Base-by-base conservation (phyloP, 1,140 invertebrate species). In the Trichogramma pretiosum region DNA sequence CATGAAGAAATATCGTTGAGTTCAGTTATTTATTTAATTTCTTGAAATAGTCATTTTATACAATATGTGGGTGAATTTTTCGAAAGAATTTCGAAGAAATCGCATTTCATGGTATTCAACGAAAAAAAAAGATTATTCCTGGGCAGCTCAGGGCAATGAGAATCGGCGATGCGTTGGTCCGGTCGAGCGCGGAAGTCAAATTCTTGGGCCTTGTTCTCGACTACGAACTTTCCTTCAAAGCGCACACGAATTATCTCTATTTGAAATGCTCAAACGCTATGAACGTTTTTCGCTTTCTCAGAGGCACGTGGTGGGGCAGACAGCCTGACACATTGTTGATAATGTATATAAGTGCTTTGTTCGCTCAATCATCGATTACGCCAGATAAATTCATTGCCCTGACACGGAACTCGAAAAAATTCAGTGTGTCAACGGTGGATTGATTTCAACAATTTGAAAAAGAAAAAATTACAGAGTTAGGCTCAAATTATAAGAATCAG, bases 221-320 rank as follows among this genome's bases (percentile, higher is more conserved):
- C 24, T 28, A 28, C 24, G 11, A 28, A 5, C 5, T 28, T 5
- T 28, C 24, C 5, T 28, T 28, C 11, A 28, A 7, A 7, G 5
- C 24, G 5, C 24, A 28, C 11, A 28, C 11, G 24, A 28, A 28
- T 28, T 7, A 28, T 28, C 5, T 28, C 11, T 28, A 7, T 7
- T 5, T 7, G 24, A 28, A 28, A 28, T 28, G 24, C 11, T 7
- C 5, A 5, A 7, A 5, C 5, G 5, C 21, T 3, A 18, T 46
- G 13, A 46, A 46, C 22, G 39, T 46, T 14, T 2, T 39, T 13
- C 35, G 22, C 21, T 46, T 32, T 23, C 22, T 46, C 21, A 21
- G 36, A 11, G 45, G 45, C 2, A 46, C 36, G 3, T 39, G 45
- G 36, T 46, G 35, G 45, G 45, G 36, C 24, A 11, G 30, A n/a